Evolutionary conservation across 2,888 invertebrate species (phyloP), one percentile per base, ranked within the genome.

Genomic region (Troides helena): DNA sequence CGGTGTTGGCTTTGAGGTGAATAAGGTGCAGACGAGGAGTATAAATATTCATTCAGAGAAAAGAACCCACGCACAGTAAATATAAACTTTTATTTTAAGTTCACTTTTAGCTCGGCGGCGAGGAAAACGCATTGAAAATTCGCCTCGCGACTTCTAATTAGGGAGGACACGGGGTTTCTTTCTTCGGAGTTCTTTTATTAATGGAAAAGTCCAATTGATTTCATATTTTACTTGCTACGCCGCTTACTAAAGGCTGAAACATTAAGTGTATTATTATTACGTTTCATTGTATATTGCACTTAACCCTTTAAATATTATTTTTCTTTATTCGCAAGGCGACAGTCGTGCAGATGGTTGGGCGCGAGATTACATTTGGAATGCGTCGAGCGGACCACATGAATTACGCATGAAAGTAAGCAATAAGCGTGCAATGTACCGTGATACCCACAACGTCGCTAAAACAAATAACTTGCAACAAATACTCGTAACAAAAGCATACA

Each of bases 51-150:
- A 92, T 91, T 86, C 78, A 75, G 76, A 78, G 82, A 81, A 82
- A 81, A 83, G 83, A 82, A 81, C 80, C 84, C 83, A 89, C 88
- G 89, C 88, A 89, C 89, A 85, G 87, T 88, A 90, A 91, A 90
- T 89, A 91, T 86, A 90, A 91, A 91, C 89, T 92, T 91, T 90
- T 90, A 89, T 90, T 90, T 86, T 85, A 46, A 85, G 85, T 85
- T 81, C 81, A 78, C 88, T 86, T 86, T 89, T 87, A 87, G 84
- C 80, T 23, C 79, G 80, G 80, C 80, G 81, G 77, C 78, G 77
- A 80, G 77, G 83, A 81, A 30, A 84, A 85, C 82, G 84, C 87
- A 90, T 90, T 90, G 88, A 85, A 89, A 90, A 92, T 91, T 91
- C 90, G 85, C 87, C 82, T 86, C 87, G 87, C 85, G 86, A 88